Evolutionary conservation across 2,113 vertebrate species (phyloP).

Genomic region (Vireo altiloquus): DNA sequence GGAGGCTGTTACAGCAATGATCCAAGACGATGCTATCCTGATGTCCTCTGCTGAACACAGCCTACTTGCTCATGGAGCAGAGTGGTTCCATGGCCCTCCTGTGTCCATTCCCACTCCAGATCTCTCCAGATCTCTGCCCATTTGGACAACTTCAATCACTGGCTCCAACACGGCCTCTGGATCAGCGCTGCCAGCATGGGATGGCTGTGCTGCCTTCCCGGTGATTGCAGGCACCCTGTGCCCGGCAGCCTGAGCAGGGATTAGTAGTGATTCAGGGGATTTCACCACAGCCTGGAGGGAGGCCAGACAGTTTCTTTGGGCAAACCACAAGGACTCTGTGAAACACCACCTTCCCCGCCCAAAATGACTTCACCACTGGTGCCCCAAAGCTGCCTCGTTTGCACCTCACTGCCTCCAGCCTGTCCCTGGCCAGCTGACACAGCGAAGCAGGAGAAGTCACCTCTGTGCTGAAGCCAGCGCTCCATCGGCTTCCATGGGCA

Average conservation of each 20-base stretch:
- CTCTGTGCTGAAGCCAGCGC: rapidly evolving
- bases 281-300: background rate
- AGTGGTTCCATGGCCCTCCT: rapidly evolving
- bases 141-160: background rate
- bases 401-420: background rate
- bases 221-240: rapidly evolving
- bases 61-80: rapidly evolving
- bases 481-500: background rate
- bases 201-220: rapidly evolving
- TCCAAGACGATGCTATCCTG: rapidly evolving
- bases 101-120: background rate
- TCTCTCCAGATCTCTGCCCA: background rate
- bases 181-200: rapidly evolving
- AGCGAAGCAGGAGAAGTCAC: background rate
- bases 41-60: background rate
- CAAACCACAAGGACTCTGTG: background rate
- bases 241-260: background rate
- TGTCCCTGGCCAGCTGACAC: background rate
- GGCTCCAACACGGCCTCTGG: rapidly evolving
- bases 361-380: background rate
- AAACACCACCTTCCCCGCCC: background rate
- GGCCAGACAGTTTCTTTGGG: background rate
- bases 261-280: background rate
- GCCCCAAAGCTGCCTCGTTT: background rate
- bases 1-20: background rate